phyloP scores from a whole-genome alignment of 2,888 invertebrate species.

The Eudemis profundana region DNA sequence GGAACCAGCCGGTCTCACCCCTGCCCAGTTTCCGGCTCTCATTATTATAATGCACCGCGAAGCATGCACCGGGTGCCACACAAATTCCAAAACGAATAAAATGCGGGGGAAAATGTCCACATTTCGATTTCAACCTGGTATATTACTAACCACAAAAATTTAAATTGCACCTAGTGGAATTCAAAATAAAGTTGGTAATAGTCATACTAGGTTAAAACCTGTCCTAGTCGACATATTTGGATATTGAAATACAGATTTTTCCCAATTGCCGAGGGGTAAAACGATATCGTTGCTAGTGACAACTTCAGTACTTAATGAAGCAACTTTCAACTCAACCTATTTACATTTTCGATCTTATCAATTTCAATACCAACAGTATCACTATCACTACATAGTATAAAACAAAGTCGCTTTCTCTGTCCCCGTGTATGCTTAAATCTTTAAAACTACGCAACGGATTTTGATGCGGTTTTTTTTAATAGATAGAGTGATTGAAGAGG shows the following conservation, averaged over 20 bases:
- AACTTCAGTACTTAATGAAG: neutral
- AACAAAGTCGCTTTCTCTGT: no score
- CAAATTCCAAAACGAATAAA: conserved; percentile 40
- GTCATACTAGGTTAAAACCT: neutral
- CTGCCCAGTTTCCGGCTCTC: conserved; percentile 47
- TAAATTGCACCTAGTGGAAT: neutral
- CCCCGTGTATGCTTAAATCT: no score
- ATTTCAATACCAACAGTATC: no score
- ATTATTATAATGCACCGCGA: conserved; percentile 48
- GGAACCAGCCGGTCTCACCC: conserved; percentile 29
- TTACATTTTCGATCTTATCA: no score
- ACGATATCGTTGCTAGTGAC: conserved; percentile 5
- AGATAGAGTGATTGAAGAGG: no score
- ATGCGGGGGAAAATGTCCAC: conserved; percentile 21
- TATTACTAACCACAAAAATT: neutral
- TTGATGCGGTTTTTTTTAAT: no score
- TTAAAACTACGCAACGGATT: no score
- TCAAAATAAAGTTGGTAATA: neutral
- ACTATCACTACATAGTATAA: no score
- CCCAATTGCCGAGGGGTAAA: neutral
- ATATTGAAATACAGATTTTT: conserved; percentile 3
- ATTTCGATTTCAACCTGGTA: neutral
- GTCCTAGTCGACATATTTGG: no score
- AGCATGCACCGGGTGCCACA: conserved; percentile 37
- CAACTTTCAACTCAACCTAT: neutral